Conservation (phyloP, 2,113 vertebrate species). For the Anolis carolinensis region DNA sequence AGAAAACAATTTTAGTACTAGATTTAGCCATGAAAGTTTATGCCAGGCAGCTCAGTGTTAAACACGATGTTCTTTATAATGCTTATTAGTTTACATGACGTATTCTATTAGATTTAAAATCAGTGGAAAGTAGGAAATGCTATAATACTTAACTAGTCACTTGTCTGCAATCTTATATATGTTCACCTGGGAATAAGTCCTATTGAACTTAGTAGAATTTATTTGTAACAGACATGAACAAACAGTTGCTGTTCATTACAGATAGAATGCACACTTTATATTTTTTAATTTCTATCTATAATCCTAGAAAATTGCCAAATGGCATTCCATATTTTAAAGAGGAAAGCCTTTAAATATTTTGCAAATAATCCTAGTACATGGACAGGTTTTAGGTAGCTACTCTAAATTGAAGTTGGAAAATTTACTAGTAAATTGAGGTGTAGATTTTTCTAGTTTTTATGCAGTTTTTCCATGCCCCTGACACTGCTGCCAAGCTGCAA, state of each 20-base stretch:
- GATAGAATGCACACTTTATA: neutral
- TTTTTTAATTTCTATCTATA: neutral
- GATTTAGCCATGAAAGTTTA: neutral
- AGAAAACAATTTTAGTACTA: neutral
- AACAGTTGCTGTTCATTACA: too few relatives aligned
- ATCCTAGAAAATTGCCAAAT: neutral
- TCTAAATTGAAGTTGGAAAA: constrained; percentile 4
- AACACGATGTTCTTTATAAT: neutral
- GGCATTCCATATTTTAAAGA: neutral
- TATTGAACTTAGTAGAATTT: neutral
- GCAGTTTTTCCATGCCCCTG: neutral
- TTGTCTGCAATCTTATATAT: neutral
- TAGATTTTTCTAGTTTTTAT: neutral
- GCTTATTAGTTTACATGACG: neutral
- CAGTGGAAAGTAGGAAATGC: neutral
- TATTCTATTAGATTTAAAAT: constrained; percentile 9
- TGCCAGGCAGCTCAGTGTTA: neutral
- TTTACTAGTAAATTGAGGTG: neutral
- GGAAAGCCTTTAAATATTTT: neutral
- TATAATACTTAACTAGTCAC: neutral
- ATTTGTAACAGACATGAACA: too few relatives aligned
- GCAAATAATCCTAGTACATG: neutral
- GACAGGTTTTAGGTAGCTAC: neutral
- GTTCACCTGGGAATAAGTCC: neutral
- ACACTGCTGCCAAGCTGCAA: neutral